Percentiles rank a stretch among this genome's conserved stretches.
These are phyloP conservation scores for Mythimna lalbum DNA, from an alignment of 2,888 invertebrate genomes.

Conservation along the genomic window DNA sequence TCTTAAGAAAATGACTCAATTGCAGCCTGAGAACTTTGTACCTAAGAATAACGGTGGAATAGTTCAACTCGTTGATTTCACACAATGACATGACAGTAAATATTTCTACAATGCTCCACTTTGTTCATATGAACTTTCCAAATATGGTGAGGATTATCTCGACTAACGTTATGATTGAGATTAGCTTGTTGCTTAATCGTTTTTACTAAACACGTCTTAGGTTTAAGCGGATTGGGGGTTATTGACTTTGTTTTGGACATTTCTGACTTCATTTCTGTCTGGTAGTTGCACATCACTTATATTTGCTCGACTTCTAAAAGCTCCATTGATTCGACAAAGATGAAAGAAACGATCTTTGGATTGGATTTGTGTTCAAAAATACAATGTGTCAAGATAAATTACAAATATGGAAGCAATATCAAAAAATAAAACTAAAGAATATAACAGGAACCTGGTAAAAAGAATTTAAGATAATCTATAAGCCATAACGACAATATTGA, in stretches of 20 bases:
- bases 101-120: slow-evolving; percentile 37
- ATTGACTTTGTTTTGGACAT: neutral
- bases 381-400: neutral
- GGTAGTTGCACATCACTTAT: neutral
- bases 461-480: neutral
- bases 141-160: slow-evolving; percentile 47
- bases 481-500: neutral
- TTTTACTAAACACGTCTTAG: neutral
- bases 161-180: slow-evolving; percentile 16
- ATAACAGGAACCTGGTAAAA: no score
- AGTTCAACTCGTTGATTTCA: slow-evolving; percentile 51
- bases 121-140: slow-evolving; percentile 42
- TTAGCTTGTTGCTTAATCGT: slow-evolving; percentile 12
- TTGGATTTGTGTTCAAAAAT: neutral
- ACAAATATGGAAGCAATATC: neutral
- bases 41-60: slow-evolving; percentile 49
- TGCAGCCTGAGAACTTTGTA: slow-evolving; percentile 45
- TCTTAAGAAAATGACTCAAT: slow-evolving; percentile 49
- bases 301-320: neutral
- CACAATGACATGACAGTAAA: slow-evolving; percentile 54
- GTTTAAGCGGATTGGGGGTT: slow-evolving; percentile 8
- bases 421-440: neutral
- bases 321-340: neutral
- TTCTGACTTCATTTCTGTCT: neutral
- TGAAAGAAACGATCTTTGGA: no score